Evolutionary conservation across 2,797 vertebrate genomes (phyloP).

Genomic region (Adrianichthys oophorus): DNA sequence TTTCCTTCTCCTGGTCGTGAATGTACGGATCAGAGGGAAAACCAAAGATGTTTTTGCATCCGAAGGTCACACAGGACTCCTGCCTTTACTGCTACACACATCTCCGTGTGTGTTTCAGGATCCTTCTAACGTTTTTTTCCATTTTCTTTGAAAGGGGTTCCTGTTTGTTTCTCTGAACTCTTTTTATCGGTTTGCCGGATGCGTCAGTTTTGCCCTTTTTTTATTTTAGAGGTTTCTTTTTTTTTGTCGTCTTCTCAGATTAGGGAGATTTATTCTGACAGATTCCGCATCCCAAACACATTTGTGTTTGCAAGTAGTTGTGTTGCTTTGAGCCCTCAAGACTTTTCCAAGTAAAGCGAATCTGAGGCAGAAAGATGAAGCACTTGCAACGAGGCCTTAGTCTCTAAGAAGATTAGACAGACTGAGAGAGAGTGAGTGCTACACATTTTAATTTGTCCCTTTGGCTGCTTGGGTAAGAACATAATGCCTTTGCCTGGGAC

Average conservation of each 20-base stretch:
- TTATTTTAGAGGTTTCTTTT: conserved; percentile 17
- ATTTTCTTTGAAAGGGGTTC: too few species aligned
- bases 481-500: conserved; percentile 73
- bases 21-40: conserved; percentile 21
- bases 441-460: conserved; percentile 83
- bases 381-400: conserved; percentile 77
- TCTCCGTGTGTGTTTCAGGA: conserved; percentile 22
- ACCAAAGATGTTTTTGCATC: conserved; percentile 18
- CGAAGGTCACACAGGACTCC: conserved; percentile 21
- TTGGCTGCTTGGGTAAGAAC: conserved; percentile 79
- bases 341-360: conserved; percentile 81
- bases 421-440: conserved; percentile 67
- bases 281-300: conserved; percentile 79
- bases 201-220: too few species aligned
- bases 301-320: conserved; percentile 28
- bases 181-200: too few species aligned
- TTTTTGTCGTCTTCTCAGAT: conserved; percentile 57
- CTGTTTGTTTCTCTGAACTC: too few species aligned
- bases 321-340: conserved; percentile 63
- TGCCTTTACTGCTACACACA: neutral
- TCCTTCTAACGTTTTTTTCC: conserved; percentile 82
- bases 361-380: conserved; percentile 67
- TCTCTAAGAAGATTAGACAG: conserved; percentile 88
- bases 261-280: conserved; percentile 76
- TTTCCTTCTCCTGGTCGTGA: conserved; percentile 24